Conservation (phyloP, 2,888 invertebrate genomes). For the Tiliacea citrago region DNA sequence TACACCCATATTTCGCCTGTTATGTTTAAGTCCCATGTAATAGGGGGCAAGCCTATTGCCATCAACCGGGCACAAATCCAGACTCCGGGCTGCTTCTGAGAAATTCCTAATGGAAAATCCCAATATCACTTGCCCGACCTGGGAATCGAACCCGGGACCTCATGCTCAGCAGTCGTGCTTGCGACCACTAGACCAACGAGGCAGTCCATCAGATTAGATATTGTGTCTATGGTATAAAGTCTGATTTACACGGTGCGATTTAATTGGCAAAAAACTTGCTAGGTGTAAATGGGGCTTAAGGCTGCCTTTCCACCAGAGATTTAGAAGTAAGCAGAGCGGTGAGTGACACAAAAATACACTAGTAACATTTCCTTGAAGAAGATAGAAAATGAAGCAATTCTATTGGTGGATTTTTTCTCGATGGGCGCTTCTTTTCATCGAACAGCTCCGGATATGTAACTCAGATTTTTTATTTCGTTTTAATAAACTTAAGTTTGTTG, state of each 20-base stretch:
- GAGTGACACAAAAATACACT: background rate
- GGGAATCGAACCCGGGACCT: no score
- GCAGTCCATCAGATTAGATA: no score
- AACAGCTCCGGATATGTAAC: background rate
- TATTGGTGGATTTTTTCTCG: background rate
- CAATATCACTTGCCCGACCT: no score
- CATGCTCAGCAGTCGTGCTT: no score
- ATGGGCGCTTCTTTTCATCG: background rate
- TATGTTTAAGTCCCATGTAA: no score
- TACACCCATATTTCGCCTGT: no score
- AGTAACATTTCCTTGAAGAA: background rate
- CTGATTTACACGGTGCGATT: background rate
- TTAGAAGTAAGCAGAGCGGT: background rate
- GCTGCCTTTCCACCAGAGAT: background rate
- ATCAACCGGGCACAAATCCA: no score
- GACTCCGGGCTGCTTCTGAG: no score
- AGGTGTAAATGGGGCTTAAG: background rate
- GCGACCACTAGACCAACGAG: no score
- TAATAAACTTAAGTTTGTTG: background rate
- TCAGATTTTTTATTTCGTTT: background rate
- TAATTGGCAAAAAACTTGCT: background rate
- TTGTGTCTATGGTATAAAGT: no score
- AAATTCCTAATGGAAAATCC: no score
- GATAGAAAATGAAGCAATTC: background rate
- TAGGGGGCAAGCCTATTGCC: no score